Evolutionary conservation across 2,797 vertebrate species (phyloP).

Genomic region (Xiphorhynchus erythropygius): DNA sequence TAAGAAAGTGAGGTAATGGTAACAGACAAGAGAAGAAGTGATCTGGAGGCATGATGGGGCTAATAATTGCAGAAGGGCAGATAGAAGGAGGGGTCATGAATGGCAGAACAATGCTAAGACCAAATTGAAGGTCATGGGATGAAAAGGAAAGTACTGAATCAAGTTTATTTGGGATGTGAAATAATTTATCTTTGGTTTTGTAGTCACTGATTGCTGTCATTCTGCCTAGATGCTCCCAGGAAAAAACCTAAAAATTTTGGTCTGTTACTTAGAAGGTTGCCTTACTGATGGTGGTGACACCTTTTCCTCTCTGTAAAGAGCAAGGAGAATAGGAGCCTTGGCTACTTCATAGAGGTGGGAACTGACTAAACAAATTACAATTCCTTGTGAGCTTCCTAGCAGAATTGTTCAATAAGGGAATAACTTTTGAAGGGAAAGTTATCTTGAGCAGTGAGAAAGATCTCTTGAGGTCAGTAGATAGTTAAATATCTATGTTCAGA

Average conservation of each 20-base stretch:
- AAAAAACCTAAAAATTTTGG: neutral
- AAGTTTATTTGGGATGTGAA: neutral
- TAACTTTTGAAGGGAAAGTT: constrained; percentile 11
- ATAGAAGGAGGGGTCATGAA: neutral
- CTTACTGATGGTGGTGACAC: neutral
- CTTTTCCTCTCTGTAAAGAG: neutral
- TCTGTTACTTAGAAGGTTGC: neutral
- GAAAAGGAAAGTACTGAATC: neutral
- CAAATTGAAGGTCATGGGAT: neutral
- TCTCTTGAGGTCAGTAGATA: neutral
- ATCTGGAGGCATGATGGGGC: neutral
- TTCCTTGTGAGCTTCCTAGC: neutral
- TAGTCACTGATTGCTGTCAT: neutral
- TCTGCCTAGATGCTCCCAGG: neutral
- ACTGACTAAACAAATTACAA: neutral
- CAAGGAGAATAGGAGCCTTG: neutral
- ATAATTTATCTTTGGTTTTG: neutral
- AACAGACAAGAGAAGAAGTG: neutral
- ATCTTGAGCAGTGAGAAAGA: neutral
- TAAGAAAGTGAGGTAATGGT: neutral
- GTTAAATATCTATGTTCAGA: neutral
- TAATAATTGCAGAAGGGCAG: neutral
- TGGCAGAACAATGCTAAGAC: neutral
- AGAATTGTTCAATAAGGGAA: neutral
- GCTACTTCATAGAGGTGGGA: neutral